Evolutionary conservation across 2,888 invertebrate genomes (phyloP).

Genomic region (Erebia aethiops): DNA sequence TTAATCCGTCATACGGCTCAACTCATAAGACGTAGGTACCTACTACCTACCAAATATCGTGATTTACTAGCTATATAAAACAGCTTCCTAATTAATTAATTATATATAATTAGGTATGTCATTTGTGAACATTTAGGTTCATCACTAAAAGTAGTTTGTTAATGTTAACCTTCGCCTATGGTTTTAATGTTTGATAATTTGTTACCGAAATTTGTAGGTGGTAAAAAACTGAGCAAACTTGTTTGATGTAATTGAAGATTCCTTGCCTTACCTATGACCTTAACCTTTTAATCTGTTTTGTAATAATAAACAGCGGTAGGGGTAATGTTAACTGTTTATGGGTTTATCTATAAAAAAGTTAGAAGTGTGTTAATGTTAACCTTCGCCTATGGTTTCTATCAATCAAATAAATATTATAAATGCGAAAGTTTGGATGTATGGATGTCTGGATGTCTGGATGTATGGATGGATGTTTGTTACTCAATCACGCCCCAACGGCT

Average conservation of each 20-base stretch:
- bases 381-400: too few relatives aligned
- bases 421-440: too few relatives aligned
- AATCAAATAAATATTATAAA: too few relatives aligned
- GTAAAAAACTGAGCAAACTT: slow-evolving; percentile 26
- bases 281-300: slow-evolving; percentile 19
- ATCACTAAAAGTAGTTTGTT: slow-evolving; percentile 12
- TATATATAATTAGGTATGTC: too few relatives aligned
- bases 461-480: too few relatives aligned
- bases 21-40: too few relatives aligned
- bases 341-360: neutral
- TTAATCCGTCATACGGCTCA: too few relatives aligned
- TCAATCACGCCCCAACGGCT: too few relatives aligned
- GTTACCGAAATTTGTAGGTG: slow-evolving; percentile 17
- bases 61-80: neutral
- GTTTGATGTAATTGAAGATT: slow-evolving; percentile 26
- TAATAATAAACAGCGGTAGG: slow-evolving; percentile 15
- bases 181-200: slow-evolving; percentile 20
- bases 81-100: slow-evolving; percentile 7
- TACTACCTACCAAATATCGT: neutral
- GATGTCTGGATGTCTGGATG: too few relatives aligned
- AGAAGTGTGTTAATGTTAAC: too few relatives aligned
- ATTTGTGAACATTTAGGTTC: neutral
- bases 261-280: slow-evolving; percentile 18
- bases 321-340: neutral
- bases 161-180: slow-evolving; percentile 14